Conservation (phyloP, 2,113 vertebrate genomes). For the Mobula birostris region DNA sequence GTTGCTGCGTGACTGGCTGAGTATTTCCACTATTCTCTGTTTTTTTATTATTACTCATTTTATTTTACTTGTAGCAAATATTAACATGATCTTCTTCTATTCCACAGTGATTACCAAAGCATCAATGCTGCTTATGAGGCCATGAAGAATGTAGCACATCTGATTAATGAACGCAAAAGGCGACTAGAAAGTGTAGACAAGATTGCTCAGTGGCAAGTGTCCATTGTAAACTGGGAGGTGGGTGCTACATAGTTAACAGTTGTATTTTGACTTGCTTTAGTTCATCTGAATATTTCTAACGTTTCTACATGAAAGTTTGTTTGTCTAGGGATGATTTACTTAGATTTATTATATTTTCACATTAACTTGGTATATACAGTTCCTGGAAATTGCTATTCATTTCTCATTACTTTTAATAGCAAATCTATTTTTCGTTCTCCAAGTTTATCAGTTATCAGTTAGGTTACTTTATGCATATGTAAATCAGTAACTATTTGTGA, state of each 20-base stretch:
- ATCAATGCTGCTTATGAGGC: conserved; percentile 82
- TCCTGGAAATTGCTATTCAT: no score
- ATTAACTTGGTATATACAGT: no score
- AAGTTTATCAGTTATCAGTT: not conserved
- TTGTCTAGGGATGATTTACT: not conserved
- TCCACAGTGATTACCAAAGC: conserved; percentile 73
- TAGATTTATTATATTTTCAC: not conserved
- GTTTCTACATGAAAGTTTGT: not conserved
- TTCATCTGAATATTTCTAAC: not conserved
- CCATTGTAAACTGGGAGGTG: conserved; percentile 92
- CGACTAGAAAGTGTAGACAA: conserved; percentile 88
- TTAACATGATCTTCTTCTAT: not conserved
- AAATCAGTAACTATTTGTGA: not conserved
- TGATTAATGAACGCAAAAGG: conserved; percentile 94
- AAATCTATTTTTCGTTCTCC: not conserved
- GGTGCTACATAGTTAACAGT: conserved; percentile 40
- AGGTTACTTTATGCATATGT: not conserved
- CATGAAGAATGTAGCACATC: conserved; percentile 92
- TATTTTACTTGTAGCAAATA: not conserved
- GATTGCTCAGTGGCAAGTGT: conserved; percentile 93
- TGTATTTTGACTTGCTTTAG: not conserved
- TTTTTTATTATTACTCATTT: not conserved
- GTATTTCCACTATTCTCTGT: no score
- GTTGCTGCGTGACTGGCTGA: no score
- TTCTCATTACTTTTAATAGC: no score